phyloP scores from a whole-genome alignment of 1,140 invertebrate species.

The Chlorops oryzae region DNA sequence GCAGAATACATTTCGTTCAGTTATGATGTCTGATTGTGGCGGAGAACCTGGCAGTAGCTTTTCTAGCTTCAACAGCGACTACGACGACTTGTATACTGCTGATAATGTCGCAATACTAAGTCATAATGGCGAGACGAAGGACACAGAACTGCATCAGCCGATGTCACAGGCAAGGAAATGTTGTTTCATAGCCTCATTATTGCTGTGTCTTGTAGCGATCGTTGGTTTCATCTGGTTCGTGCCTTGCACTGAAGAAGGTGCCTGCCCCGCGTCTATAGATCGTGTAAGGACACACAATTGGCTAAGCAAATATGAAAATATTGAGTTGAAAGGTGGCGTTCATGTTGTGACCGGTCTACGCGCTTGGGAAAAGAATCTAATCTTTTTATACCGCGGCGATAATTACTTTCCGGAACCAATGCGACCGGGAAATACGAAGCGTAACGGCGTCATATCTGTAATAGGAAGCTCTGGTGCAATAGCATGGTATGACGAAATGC shows the following conservation, averaged over 20 bases:
- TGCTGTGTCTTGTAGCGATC: constrained; percentile 63
- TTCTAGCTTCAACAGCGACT: constrained; percentile 41
- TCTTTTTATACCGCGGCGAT: constrained; percentile 63
- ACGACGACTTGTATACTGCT: constrained; percentile 28
- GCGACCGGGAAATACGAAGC: constrained; percentile 47
- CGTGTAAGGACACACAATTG: constrained; percentile 58
- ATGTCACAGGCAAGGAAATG: constrained; percentile 61
- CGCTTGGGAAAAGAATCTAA: constrained; percentile 59
- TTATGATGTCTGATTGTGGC: constrained; percentile 52
- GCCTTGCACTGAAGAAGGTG: constrained; percentile 61
- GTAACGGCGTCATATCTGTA: constrained; percentile 56
- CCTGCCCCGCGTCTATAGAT: constrained; percentile 53
- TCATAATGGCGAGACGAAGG: constrained; percentile 14
- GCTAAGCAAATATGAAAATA: constrained; percentile 63
- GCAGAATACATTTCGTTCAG: constrained; percentile 47
- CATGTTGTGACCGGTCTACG: constrained; percentile 59
- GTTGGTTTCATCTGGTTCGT: constrained; percentile 68
- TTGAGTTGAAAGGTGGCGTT: constrained; percentile 66
- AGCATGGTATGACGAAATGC: constrained; percentile 59
- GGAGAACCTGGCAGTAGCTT: constrained; percentile 25
- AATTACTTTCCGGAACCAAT: constrained; percentile 54
- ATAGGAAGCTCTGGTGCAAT: constrained; percentile 58
- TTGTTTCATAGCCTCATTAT: constrained; percentile 61
- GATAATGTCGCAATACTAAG: constrained; percentile 45
- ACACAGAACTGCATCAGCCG: constrained; percentile 29